phyloP scores from a whole-genome alignment of 2,797 vertebrate genomes.

The Enteromius mattozi region DNA sequence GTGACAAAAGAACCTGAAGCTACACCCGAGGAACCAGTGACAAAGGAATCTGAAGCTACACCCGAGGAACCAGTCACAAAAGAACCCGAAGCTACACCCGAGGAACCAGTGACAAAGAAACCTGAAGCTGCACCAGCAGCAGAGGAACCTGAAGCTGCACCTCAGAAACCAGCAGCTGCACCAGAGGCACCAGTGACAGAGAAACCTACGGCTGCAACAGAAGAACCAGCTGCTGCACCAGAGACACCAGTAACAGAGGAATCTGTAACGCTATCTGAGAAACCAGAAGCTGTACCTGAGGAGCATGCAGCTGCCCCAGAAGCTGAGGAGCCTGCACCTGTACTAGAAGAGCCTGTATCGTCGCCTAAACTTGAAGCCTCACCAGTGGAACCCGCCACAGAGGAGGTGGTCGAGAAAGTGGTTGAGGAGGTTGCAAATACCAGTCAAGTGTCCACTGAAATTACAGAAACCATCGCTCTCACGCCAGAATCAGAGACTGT shows the following conservation, averaged over 20 bases:
- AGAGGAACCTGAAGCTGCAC: not conserved
- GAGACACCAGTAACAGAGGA: constrained; percentile 33
- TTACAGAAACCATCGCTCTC: constrained; percentile 17
- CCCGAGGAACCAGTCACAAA: constrained; percentile 43
- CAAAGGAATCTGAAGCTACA: constrained; percentile 46
- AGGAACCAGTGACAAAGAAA: constrained; percentile 49
- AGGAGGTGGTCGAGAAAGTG: constrained; percentile 46
- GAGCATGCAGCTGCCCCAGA: constrained; percentile 43
- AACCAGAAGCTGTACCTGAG: constrained; percentile 41
- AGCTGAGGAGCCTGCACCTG: constrained; percentile 41
- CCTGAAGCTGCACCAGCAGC: constrained; percentile 34
- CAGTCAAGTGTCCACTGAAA: constrained; percentile 25
- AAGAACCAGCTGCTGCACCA: constrained; percentile 27
- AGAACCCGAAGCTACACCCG: constrained; percentile 54
- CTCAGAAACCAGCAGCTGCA: not conserved
- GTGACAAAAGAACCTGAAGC: not conserved
- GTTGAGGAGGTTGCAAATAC: constrained; percentile 49
- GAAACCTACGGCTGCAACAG: constrained; percentile 25
- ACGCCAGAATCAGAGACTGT: constrained; percentile 33
- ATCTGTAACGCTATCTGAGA: constrained; percentile 32
- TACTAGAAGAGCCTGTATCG: constrained; percentile 51
- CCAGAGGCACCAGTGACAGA: constrained; percentile 2
- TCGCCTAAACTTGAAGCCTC: constrained; percentile 28
- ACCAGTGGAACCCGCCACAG: constrained; percentile 32
- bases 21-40: not conserved